Percentiles rank a stretch among this genome's conserved stretches.
These are phyloP conservation scores for Chaunax sp. DNA, from an alignment of 2,797 vertebrate genomes.

Conservation along the genomic window DNA sequence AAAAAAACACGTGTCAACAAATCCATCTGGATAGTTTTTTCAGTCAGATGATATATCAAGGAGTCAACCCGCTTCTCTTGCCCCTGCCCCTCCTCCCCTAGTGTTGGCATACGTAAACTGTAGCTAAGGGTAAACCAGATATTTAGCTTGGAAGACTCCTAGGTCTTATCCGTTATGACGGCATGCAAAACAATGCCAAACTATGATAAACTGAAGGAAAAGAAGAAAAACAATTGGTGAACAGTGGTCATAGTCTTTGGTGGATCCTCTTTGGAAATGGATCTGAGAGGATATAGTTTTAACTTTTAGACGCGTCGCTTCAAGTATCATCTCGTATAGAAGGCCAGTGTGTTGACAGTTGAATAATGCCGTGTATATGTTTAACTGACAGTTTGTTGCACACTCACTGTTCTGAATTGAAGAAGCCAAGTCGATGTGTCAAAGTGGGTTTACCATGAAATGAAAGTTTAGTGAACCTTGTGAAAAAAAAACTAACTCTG, in stretches of 20 bases:
- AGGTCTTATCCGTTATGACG: too few relatives aligned
- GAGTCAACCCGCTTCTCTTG: too few relatives aligned
- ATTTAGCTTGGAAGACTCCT: too few relatives aligned
- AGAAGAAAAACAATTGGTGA: conserved; percentile 14
- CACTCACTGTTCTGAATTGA: conserved; percentile 14
- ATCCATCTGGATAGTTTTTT: too few relatives aligned
- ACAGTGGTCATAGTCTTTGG: conserved; percentile 11
- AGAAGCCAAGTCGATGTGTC: conserved; percentile 33
- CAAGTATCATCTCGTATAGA: conserved; percentile 36
- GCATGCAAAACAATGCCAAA: too few relatives aligned
- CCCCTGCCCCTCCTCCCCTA: too few relatives aligned
- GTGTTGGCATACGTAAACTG: too few relatives aligned
- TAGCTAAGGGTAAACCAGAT: too few relatives aligned
- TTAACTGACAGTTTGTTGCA: conserved; percentile 49
- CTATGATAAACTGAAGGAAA: conserved; percentile 37
- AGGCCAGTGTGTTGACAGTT: conserved; percentile 53
- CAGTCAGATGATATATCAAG: too few relatives aligned
- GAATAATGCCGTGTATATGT: conserved; percentile 50
- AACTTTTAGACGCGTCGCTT: conserved; percentile 42
- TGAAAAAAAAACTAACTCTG: conserved; percentile 56
- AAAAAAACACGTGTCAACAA: too few relatives aligned
- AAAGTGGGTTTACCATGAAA: conserved; percentile 49
- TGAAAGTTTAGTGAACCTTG: conserved; percentile 26
- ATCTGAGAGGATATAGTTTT: conserved; percentile 46
- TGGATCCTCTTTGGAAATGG: conserved; percentile 48